Base-by-base conservation (phyloP, 2,113 vertebrate genomes). In the Percopsis transmontana region DNA sequence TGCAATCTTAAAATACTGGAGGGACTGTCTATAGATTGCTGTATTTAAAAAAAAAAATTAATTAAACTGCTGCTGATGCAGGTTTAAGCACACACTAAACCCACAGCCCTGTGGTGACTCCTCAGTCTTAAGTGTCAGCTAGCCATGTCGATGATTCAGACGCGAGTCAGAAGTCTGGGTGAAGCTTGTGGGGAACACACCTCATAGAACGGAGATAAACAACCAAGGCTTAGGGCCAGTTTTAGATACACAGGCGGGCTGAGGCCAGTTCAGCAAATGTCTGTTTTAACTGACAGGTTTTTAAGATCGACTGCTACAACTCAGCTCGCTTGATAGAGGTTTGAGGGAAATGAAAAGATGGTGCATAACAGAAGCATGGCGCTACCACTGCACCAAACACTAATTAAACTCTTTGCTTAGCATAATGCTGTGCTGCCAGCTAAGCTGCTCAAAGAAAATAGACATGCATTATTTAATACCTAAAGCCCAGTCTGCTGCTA, bases 401-500 rank as follows among this genome's bases (percentile, higher is more conserved):
- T 72, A 65, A 79, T 77, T 81, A 67, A 75, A 83, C 82, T 77
- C 71, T 61, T 77, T 54, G 73, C 73, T 77, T 62, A 68, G 79
- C 71, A 70, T 72, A 60, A 68, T 60, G 44, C 70, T 63, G 39
- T 44, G 52, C 54, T 58, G 77, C 68, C 76, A 75, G 27, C 27
- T 33, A 33, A 74, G 66, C 73, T 23, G 1, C 60, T 78, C 27
- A 27, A 58, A 60, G 69, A 68, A 77, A 86, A 83, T 68, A 69
- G 27, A 33, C 27, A 33, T 33, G 27, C 64, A 63, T 33, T 33
- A 33, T 33, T 33, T 76, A 67, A 39, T 38, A 56, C 66, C 74
- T 83, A 58, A 42, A 70, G 62, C 70, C 81, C 72, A 74, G 81
- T 64, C 55, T 71, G 73, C 68, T 79, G 11, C 70, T 70, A 77